Base-by-base conservation (phyloP, 2,888 invertebrate genomes). In the Cephus nigrinus region DNA sequence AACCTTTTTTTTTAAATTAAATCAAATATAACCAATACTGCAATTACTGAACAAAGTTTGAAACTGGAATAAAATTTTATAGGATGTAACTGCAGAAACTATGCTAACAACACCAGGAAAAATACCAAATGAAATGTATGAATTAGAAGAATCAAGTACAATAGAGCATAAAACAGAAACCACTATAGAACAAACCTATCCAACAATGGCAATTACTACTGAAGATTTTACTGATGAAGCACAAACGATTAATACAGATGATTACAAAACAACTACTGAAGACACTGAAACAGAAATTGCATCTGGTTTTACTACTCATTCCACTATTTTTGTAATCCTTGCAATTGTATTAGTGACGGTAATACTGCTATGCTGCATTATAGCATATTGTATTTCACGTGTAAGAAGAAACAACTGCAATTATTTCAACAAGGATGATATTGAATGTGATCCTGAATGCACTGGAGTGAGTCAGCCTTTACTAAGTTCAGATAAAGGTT, bases 81-180 rank as follows among this genome's bases (percentile, higher is more conserved):
- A 88, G 88, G 88, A 88, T 11, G 83, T 73, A 23, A 86, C 87
- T 0, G 83, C 83, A 15, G 88, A 88, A 68, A 78, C 84, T 69
- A 88, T 88, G 88, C 73, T 85, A 71, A 88, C 88, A 12, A 88
- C 88, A 2, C 32, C 78, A 40, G 88, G 87, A 3, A 84, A 85
- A 80, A 85, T 87, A 74, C 87, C 88, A 55, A 85, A 80, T 1
- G 84, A 86, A 79, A 85, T 88, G 87, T 88, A 83, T 74, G 84
- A 88, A 11, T 36, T 88, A 11, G 88, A 87, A 12, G 86, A 87
- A 12, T 84, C 82, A 3, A 71, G 32, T 71, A 71, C 71, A 12
- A 33, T 32, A 71, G 71, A 71, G 12, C 31, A n/a, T 32, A 31
- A 71, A 23, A 32, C 23, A 31, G 31, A 31, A 32, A 32, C 32